These are phyloP conservation scores for Xanthorhoe spadicearia DNA, from an alignment of 2,888 invertebrate species.

Conservation along the genomic window DNA sequence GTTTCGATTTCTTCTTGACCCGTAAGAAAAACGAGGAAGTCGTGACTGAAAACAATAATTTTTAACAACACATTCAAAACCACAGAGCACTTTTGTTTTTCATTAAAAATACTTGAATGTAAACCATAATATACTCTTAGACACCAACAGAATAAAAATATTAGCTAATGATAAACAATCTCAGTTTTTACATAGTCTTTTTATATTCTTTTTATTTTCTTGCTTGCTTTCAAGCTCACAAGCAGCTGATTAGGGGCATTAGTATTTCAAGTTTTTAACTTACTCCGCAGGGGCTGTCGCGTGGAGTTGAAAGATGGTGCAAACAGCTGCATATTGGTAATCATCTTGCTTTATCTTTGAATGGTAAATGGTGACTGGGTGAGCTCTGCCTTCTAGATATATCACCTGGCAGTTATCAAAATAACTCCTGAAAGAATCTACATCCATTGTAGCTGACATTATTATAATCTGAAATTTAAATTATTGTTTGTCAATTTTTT, in stretches of 20 bases:
- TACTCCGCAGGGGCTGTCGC: constrained; percentile 91
- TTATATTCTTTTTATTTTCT: no score
- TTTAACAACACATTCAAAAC: neutral
- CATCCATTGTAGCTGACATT: constrained; percentile 99
- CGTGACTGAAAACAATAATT: constrained; percentile 87
- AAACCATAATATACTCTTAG: no score
- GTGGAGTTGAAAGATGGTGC: constrained; percentile 96
- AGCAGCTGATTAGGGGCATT: no score
- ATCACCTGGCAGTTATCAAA: constrained; percentile 94
- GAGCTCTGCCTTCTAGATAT: constrained; percentile 95
- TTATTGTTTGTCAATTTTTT: neutral
- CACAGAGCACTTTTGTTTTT: no score
- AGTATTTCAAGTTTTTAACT: constrained; percentile 53
- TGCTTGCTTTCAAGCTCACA: no score
- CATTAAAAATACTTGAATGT: no score
- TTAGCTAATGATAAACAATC: no score
- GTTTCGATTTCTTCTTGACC: constrained; percentile 99
- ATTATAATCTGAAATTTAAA: constrained; percentile 87
- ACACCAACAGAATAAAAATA: no score
- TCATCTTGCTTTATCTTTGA: constrained; percentile 90
- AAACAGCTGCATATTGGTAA: constrained; percentile 92
- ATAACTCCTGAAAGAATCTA: constrained; percentile 95
- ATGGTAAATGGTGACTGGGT: constrained; percentile 91
- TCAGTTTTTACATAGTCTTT: no score
- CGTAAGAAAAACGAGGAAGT: constrained; percentile 96